Base-by-base conservation (phyloP, 2,888 invertebrate species). In the Stenurella melanura region DNA sequence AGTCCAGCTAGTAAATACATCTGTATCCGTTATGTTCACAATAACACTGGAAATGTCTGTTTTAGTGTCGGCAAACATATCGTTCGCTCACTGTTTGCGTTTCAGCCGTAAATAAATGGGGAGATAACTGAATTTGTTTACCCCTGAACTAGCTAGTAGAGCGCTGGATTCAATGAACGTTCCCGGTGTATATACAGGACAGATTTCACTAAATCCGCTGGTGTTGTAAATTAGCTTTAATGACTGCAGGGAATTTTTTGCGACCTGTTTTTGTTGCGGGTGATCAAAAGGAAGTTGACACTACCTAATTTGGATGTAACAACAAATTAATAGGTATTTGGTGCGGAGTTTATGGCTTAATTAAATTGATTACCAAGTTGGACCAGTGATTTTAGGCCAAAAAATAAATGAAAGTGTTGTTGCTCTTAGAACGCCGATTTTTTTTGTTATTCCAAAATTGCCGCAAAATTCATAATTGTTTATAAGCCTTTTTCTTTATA, bases 121-220 rank as follows among this genome's bases (percentile, higher is more conserved):
- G 61, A 63, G 61, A 63, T 34, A 63, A 63, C 30, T 17, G 61
- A 63, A 63, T 63, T 34, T 63, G 34, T 63, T 30, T 30, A 18
- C 30, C 17, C n/a, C 18, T 17, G 17, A 34, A 50, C 61, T 17
- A 5, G 30, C 34, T 34, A 34, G n/a, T 34, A 34, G 11, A 63
- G 61, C 61, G 9, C 30, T n/a, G 15, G 30, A 63, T 63, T 34
- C 34, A 1, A 10, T 38, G 38, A 30, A 42, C 18, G 21, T 19
- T 38, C 38, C 21, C 19, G 15, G 50, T 19, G 38, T 6, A 30
- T 9, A 12, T 64, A 34, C 17, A 38, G 38, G 64, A 50, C 50
- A 50, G n/a, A 17, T 12, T 38, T 18, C 38, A 38, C 18, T n/a
- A 17, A 17, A 21, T 17, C n/a, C 11, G 17, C 17, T 10, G 42